phyloP scores from a whole-genome alignment of 1,140 invertebrate genomes.

The Drosophila punjabiensis region DNA sequence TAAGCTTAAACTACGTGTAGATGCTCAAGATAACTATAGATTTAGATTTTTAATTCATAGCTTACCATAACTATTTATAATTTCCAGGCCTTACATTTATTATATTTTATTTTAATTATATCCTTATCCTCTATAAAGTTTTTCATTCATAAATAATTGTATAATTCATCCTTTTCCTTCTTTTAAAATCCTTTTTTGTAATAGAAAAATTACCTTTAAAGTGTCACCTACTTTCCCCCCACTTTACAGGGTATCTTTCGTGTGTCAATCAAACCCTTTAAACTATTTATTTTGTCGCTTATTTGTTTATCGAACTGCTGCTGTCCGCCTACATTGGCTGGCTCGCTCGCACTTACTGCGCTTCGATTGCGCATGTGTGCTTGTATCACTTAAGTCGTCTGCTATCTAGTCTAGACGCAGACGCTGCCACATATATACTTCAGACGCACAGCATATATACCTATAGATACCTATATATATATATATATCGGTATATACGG shows the following conservation, averaged over 20 bases:
- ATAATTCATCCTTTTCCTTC: not conserved
- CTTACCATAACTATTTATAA: not conserved
- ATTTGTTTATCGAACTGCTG: slow-evolving; percentile 56
- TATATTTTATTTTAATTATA: not conserved
- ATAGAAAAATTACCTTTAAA: not conserved
- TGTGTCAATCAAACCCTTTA: slow-evolving; percentile 22
- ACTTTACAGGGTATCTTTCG: slow-evolving; percentile 23
- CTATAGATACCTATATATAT: slow-evolving; percentile 24
- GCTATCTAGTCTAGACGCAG: slow-evolving; percentile 80
- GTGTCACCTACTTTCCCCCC: not conserved
- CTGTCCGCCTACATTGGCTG: slow-evolving; percentile 47
- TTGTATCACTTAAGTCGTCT: slow-evolving; percentile 83
- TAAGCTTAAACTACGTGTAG: not conserved
- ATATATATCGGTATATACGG: slow-evolving; percentile 26
- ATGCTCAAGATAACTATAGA: too few species aligned
- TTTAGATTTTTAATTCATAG: not conserved
- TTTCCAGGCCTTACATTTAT: not conserved
- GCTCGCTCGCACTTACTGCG: slow-evolving; percentile 32
- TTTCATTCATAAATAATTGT: not conserved
- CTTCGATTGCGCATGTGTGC: slow-evolving; percentile 67
- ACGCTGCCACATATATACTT: slow-evolving; percentile 34
- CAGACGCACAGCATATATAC: slow-evolving; percentile 8
- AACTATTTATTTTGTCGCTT: slow-evolving; percentile 24
- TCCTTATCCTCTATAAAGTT: not conserved
- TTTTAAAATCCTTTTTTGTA: not conserved